phyloP scores from a whole-genome alignment of 2,113 vertebrate genomes.

The Labrus mixtus region DNA sequence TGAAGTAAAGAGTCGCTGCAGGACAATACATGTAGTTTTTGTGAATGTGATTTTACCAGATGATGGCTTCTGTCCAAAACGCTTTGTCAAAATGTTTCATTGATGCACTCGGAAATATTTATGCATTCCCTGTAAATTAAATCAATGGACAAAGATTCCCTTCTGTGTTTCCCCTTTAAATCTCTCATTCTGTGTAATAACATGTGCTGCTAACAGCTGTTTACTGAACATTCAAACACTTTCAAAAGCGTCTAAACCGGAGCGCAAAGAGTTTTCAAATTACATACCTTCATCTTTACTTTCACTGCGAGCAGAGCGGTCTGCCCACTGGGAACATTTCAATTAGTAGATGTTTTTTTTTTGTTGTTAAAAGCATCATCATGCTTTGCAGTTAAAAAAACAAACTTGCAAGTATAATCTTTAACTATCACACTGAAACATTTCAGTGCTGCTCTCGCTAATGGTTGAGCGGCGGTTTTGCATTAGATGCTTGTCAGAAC shows the following conservation, averaged over 20 bases:
- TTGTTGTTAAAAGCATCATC: no score
- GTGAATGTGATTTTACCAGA: neutral
- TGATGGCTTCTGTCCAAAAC: neutral
- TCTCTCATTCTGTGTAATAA: neutral
- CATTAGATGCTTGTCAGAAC: neutral
- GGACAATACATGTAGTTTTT: neutral
- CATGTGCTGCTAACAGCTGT: conserved; percentile 6
- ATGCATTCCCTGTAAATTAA: conserved; percentile 11
- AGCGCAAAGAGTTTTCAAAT: neutral
- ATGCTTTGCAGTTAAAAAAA: no score
- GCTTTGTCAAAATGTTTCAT: neutral
- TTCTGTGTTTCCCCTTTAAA: neutral
- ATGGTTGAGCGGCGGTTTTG: neutral
- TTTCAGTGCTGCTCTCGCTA: conserved; percentile 10
- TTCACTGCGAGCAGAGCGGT: neutral
- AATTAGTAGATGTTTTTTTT: neutral
- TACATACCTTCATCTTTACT: neutral
- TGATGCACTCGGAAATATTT: neutral
- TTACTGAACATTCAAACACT: conserved; percentile 12
- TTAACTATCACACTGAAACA: neutral
- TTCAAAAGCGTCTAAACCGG: neutral
- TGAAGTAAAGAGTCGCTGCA: neutral
- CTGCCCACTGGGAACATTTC: neutral
- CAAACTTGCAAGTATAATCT: no score
- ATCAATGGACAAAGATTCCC: neutral